Percentiles rank a stretch among this genome's conserved stretches.
Evolutionary conservation across 2,113 vertebrate genomes (phyloP).

Genomic region (Spea multiplicata): DNA sequence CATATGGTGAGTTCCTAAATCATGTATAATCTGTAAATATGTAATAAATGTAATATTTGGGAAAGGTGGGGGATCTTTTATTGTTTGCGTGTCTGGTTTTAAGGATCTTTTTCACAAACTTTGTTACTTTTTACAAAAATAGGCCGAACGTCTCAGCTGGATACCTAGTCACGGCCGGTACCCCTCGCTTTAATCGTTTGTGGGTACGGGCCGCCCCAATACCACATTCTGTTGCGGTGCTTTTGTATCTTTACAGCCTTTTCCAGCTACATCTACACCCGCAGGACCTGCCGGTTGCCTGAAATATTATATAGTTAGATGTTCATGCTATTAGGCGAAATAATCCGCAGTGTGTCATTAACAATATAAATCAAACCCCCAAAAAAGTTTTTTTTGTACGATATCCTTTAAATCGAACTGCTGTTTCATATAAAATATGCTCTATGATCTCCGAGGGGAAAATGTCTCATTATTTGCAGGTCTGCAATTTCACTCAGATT

Average conservation of each 20-base stretch:
- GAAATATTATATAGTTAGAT: conserved; percentile 31
- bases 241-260: conserved; percentile 32
- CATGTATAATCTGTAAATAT: too few species aligned
- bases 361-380: conserved; percentile 36
- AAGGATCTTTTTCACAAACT: too few species aligned
- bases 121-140: too few species aligned
- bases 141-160: too few species aligned
- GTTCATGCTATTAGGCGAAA: conserved; percentile 42
- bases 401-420: conserved; percentile 30
- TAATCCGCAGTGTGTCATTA: conserved; percentile 45
- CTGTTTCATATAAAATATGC: conserved; percentile 34
- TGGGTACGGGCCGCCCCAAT: conserved; percentile 18
- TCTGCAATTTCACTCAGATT: conserved; percentile 38
- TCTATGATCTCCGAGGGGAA: conserved; percentile 34
- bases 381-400: conserved; percentile 20
- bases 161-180: too few species aligned
- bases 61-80: too few species aligned
- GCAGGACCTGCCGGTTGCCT: conserved; percentile 13
- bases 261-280: conserved; percentile 6
- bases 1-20: too few species aligned
- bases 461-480: conserved; percentile 42
- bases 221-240: conserved; percentile 24
- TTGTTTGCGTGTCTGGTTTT: too few species aligned
- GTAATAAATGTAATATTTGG: too few species aligned
- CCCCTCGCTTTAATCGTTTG: background rate